Conservation (phyloP, 2,888 invertebrate species). For the Tetragonula carbonaria region DNA sequence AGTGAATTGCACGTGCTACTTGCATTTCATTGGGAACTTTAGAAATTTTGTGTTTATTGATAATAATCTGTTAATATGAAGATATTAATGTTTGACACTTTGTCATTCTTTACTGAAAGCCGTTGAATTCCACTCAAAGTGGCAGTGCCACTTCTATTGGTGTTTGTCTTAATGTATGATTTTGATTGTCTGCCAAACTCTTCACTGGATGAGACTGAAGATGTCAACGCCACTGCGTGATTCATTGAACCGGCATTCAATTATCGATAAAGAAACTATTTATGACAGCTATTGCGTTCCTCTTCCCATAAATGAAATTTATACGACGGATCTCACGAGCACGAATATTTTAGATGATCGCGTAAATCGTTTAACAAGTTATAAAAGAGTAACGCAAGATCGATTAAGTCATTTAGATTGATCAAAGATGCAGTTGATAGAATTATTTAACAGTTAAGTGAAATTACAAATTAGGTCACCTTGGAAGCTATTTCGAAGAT, state of each 20-base stretch:
- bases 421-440: slow-evolving; percentile 3
- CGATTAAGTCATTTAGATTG: slow-evolving; percentile 16
- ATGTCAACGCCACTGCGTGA: slow-evolving; percentile 55
- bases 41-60: no score
- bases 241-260: slow-evolving; percentile 46
- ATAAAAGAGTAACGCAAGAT: slow-evolving; percentile 6
- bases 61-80: neutral
- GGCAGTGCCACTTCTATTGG: slow-evolving; percentile 40
- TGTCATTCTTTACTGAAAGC: slow-evolving; percentile 29
- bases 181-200: slow-evolving; percentile 67
- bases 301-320: slow-evolving; percentile 21
- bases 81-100: slow-evolving; percentile 3
- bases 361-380: slow-evolving; percentile 34
- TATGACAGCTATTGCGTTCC: neutral
- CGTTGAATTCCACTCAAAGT: slow-evolving; percentile 21
- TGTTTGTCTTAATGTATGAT: slow-evolving; percentile 48
- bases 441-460: slow-evolving; percentile 34
- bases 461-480: slow-evolving; percentile 34
- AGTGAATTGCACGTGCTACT: neutral
- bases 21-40: neutral
- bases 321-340: neutral
- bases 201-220: slow-evolving; percentile 39
- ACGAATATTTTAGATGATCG: neutral
- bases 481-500: slow-evolving; percentile 42
- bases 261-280: neutral